Percentiles rank a stretch among this genome's conserved stretches.
These are phyloP conservation scores for Hydropsyche betteni DNA, from an alignment of 2,888 invertebrate species.

Conservation along the genomic window DNA sequence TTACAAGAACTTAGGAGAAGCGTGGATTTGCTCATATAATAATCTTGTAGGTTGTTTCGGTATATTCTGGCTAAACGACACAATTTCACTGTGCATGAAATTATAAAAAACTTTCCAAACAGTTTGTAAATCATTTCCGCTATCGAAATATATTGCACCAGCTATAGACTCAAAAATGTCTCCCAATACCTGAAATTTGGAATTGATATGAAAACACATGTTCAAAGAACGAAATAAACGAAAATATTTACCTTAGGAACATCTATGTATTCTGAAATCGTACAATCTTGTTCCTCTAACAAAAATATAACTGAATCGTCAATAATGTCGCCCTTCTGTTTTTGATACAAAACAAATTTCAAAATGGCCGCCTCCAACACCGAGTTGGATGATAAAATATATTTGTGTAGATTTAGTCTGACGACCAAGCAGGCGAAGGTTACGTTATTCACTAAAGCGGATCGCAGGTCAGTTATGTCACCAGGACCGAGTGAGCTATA, in stretches of 20 bases:
- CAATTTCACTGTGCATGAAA: conserved; percentile 88
- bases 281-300: conserved; percentile 71
- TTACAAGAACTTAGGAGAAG: conserved; percentile 79
- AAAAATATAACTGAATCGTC: conserved; percentile 75
- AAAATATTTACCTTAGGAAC: conserved; percentile 77
- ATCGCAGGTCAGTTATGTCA: conserved; percentile 90
- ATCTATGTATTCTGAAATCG: conserved; percentile 80
- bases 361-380: conserved; percentile 52
- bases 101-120: conserved; percentile 87
- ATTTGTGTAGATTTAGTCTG: conserved; percentile 84
- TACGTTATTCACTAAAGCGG: conserved; percentile 95
- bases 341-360: conserved; percentile 73
- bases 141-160: conserved; percentile 91
- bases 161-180: conserved; percentile 93
- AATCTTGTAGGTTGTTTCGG: conserved; percentile 92
- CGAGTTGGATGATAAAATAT: conserved; percentile 62
- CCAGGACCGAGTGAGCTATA: conserved; percentile 78
- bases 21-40: conserved; percentile 83
- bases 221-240: conserved; percentile 37
- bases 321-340: conserved; percentile 68
- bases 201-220: conserved; percentile 16
- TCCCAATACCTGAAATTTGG: conserved; percentile 76
- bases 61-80: conserved; percentile 79
- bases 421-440: conserved; percentile 93
- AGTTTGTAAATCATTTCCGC: conserved; percentile 72